Evolutionary conservation across 2,888 invertebrate species (phyloP), one percentile per base, ranked within the genome.

Genomic region (Bhutanitis thaidina): DNA sequence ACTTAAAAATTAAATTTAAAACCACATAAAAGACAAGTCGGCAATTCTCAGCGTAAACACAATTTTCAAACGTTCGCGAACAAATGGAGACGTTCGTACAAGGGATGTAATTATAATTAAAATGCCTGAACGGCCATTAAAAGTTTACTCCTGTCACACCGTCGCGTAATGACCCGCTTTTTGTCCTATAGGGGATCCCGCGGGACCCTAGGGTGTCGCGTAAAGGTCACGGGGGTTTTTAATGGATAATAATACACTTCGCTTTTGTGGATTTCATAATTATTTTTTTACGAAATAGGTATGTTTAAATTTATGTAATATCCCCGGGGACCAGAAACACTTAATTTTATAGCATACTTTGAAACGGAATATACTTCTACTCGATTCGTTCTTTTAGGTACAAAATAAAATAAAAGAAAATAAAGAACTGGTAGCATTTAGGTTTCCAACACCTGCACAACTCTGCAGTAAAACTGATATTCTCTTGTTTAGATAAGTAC

Each of bases 261-360:
- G 30, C 30, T 45, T 40, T 43, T 38, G 36, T 35, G 27, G 10
- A 58, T 53, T 58, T 20, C 61, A n/a, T n/a, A n/a, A n/a, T n/a
- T n/a, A n/a, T n/a, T n/a, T n/a, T n/a, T n/a, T n/a, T n/a, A n/a
- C n/a, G n/a, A n/a, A n/a, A n/a, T n/a, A n/a, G n/a, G n/a, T n/a
- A n/a, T n/a, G n/a, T n/a, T n/a, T n/a, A n/a, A n/a, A n/a, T n/a
- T n/a, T n/a, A n/a, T n/a, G n/a, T n/a, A n/a, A n/a, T n/a, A n/a
- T n/a, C n/a, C n/a, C n/a, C n/a, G n/a, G n/a, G n/a, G n/a, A n/a
- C n/a, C n/a, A n/a, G n/a, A n/a, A n/a, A n/a, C n/a, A n/a, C n/a
- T n/a, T n/a, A n/a, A n/a, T n/a, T n/a, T n/a, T n/a, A n/a, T n/a
- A n/a, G n/a, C n/a, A n/a, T n/a, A n/a, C n/a, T n/a, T n/a, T n/a